Evolutionary conservation across 2,113 vertebrate species (phyloP).

Genomic region (Odontesthes bonariensis): DNA sequence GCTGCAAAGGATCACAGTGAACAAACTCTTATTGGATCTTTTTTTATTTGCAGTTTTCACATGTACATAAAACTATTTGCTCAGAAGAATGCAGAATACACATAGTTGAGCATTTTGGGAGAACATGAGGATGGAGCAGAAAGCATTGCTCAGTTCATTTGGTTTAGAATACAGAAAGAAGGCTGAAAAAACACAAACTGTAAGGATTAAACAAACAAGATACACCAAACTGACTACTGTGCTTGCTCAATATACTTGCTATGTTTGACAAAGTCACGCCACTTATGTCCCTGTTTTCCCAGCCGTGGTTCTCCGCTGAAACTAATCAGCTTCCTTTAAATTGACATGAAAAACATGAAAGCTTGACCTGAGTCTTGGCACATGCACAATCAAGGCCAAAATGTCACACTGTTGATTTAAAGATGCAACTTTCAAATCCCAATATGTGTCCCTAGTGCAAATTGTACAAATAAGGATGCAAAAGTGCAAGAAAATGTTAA

Average conservation of each 20-base stretch:
- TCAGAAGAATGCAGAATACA: background rate
- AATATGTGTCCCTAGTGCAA: background rate
- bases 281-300: background rate
- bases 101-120: background rate
- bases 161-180: no score
- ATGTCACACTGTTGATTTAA: background rate
- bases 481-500: no score
- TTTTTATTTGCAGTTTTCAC: conserved; percentile 35
- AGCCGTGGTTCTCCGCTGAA: no score
- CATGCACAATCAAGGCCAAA: background rate
- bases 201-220: no score
- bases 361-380: background rate
- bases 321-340: background rate
- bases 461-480: background rate
- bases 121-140: background rate
- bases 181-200: no score
- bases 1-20: background rate
- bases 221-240: no score
- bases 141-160: no score
- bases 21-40: background rate
- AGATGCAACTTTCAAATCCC: background rate
- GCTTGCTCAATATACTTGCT: no score
- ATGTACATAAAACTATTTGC: background rate
- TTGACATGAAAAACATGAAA: background rate
- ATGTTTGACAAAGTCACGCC: background rate